Evolutionary conservation across 2,888 invertebrate genomes (phyloP), one percentile per base, ranked within the genome.

Genomic region (Atherix ibis): DNA sequence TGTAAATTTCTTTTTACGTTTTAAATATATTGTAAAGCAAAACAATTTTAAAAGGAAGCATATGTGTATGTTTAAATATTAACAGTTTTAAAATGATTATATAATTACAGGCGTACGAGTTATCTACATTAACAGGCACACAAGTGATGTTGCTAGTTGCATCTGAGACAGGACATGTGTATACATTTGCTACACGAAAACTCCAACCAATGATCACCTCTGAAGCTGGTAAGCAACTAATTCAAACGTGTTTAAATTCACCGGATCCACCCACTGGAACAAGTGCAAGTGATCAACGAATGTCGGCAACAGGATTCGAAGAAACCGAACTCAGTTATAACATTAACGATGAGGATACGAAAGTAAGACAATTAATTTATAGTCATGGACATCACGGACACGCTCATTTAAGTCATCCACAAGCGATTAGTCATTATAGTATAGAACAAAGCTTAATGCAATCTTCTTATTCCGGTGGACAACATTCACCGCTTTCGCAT

Each of bases 151-250:
- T 98, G 51, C 70, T 99, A 56, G 97, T 98, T 45, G 97, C 97
- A 40, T 94, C 91, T 44, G 97, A 95, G 65, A 97, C 97, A 14
- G 97, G 97, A 35, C 98, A 98, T 67, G 98, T 99, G 53, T 99
- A 98, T 68, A 98, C 98, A 42, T 98, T 97, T 67, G 97, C 98
- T 43, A 98, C 98, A 47, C 76, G 94, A 48, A 94, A 94, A 63
- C 73, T 99, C 35, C 94, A 95, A 64, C 98, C 98, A 46, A 98
- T 98, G 95, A 97, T 99, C 62, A 95, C 94, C 31, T 94, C 94
- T 47, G 85, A 87, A 59, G 83, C 85, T 39, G 97, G 97, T 47
- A 97, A 98, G 64, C 84, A 92, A 44, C 71, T 98, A 48, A 98
- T 98, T 54, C 97, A 98, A 68, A 95, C 94, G 48, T 98, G 98